Base-by-base conservation (phyloP, 2,888 invertebrate genomes). In the Aspidiotus rigidus region DNA sequence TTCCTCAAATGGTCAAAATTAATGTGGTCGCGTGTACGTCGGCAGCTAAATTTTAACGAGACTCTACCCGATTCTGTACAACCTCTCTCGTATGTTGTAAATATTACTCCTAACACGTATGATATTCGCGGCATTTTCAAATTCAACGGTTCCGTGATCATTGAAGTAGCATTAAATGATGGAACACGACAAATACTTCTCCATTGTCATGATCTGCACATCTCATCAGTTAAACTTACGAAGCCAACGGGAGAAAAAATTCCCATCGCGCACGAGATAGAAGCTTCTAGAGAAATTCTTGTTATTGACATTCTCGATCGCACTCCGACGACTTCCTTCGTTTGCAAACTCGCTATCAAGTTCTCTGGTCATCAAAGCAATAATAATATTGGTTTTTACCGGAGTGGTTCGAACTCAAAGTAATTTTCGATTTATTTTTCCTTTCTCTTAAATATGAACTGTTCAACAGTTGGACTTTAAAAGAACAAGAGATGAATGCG, bases 351-450 rank as follows among this genome's bases (percentile, higher is more conserved):
- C 1, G 7, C 28, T 3, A 72, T 73, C 11, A 16, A 7, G 1
- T 73, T 69, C 63, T 7, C 62, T 5, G 72, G 72, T 7, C 2
- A 39, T 0, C 64, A 72, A 49, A 66, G 69, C 10, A 41, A 64
- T 10, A 69, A 72, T 42, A 72, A 72, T 71, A 62, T n/a, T 17
- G 73, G 73, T 16, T 71, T 72, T 42, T 73, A 73, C 55, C 44
- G 28, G 53, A 73, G 73, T 39, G 8, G n/a, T 28, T 28, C 28
- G 28, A 28, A 28, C 28, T 28, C 28, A 5, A 28, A 28, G 28
- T 28, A 28, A 28, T 28, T 28, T 28, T 28, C 28, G 28, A 28
- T 28, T 28, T 28, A 28, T 28, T 28, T 28, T 28, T 28, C 5
- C 28, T 28, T 28, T 28, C 28, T 28, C 28, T 28, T 5, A 28